Percentiles rank a stretch among this genome's conserved stretches.
phyloP scores from a whole-genome alignment of 1,140 invertebrate genomes.

The Leptonema lineaticorne region DNA sequence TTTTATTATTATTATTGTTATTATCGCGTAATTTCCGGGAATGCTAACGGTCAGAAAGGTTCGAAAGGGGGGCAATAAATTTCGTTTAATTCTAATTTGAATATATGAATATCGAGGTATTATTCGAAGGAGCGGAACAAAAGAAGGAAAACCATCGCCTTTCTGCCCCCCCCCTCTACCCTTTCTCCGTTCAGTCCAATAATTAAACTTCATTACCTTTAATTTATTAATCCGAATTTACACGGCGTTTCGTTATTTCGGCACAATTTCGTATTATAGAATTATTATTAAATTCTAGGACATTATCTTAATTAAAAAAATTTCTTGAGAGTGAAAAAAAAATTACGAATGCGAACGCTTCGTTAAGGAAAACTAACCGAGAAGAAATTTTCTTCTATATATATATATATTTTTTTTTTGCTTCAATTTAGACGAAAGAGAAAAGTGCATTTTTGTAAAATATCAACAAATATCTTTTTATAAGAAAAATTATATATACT shows the following conservation, averaged over 20 bases:
- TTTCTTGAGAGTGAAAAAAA: background rate
- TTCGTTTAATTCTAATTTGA: background rate
- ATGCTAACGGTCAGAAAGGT: background rate
- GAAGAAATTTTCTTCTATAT: background rate
- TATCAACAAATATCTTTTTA: background rate
- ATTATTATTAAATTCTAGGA: background rate
- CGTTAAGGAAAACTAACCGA: background rate
- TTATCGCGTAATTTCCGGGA: background rate
- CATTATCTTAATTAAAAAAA: conserved; percentile 5
- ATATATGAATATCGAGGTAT: background rate
- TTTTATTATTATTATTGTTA: background rate
- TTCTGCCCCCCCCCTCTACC: background rate
- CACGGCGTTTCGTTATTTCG: background rate
- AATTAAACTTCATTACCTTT: background rate
- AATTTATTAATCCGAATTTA: background rate
- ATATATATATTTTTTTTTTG: too few species aligned
- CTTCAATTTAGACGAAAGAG: too few species aligned
- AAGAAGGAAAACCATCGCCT: background rate
- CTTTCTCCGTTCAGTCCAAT: background rate
- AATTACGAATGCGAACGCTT: background rate
- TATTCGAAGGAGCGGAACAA: background rate
- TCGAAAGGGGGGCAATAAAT: background rate
- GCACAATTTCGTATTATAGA: background rate
- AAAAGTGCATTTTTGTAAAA: background rate
- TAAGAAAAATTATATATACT: too few species aligned